These are phyloP conservation scores for Acheta domesticus DNA, from an alignment of 2,888 invertebrate genomes.

Conservation along the genomic window DNA sequence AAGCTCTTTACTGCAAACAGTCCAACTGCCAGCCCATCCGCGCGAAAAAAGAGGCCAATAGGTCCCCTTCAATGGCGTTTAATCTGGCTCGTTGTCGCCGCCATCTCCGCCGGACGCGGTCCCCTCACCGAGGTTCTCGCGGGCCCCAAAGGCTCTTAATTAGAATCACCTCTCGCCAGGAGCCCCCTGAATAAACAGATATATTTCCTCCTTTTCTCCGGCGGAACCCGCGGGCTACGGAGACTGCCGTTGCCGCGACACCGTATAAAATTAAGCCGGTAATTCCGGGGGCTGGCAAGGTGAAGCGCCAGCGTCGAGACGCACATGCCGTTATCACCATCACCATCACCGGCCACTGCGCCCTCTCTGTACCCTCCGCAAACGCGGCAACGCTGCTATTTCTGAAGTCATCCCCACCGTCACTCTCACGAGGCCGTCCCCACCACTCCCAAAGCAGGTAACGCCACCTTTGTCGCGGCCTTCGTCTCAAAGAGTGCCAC, in stretches of 20 bases:
- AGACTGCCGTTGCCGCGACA: neutral
- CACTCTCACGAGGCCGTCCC: too few relatives aligned
- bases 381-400: too few relatives aligned
- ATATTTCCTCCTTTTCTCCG: neutral
- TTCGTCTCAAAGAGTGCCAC: too few relatives aligned
- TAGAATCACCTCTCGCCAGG: conserved; percentile 5
- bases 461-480: too few relatives aligned
- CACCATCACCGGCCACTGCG: too few relatives aligned
- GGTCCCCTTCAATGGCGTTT: neutral
- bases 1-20: too few relatives aligned
- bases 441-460: too few relatives aligned
- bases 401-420: too few relatives aligned
- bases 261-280: conserved; percentile 3
- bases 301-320: too few relatives aligned
- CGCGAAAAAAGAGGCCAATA: neutral
- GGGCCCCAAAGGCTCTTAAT: neutral
- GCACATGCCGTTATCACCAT: too few relatives aligned
- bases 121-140: neutral
- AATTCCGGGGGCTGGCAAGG: neutral
- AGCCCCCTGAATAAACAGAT: conserved; percentile 4
- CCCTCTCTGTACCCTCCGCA: too few relatives aligned
- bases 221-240: neutral
- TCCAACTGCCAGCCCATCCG: neutral
- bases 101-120: neutral
- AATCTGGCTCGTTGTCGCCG: neutral